Evolutionary conservation across 2,113 vertebrate species (phyloP), one percentile per base, ranked within the genome.

Genomic region (Clinocottus analis): DNA sequence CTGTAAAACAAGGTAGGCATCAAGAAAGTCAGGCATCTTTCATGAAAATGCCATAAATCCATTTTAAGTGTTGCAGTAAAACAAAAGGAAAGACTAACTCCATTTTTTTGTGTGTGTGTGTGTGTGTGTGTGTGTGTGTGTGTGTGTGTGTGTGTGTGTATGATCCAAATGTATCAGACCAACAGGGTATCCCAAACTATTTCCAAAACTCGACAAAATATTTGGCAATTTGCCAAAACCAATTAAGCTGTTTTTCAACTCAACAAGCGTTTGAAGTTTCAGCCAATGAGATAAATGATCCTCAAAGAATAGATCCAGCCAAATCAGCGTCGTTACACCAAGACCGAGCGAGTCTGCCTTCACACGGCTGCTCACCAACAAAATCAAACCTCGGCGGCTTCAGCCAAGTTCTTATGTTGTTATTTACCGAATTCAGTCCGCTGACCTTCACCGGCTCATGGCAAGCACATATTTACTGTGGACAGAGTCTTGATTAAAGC

Each of bases 341-440:
- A 29, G 45, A n/a, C 10, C 9, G 11, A 11, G 17, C 3, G 29
- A 60, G 47, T 56, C 71, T 62, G 45, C 23, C 41, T 31, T 4
- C 56, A 72, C 76, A 80, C 60, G 29, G 29, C 72, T 59, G 9
- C 41, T 60, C 70, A 71, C 45, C 66, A 47, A 62, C 69, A 65
- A 65, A 76, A 79, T 56, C 7, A 85, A 0, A 0, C 71, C 29
- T 27, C 2, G 41, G 25, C 39, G 25, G 56, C 64, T 63, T 60
- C 3, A 84, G 68, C 64, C 41, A 53, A 64, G 13, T 70, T 65
- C 45, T 55, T 41, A 21, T 47, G 55, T 72, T 23, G 17, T 49
- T 65, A 77, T 87, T 84, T 68, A 68, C 41, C 71, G 64, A 37
- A 77, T 75, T 60, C 79, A 66, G 72, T 77, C 64, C 87, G 74